Evolutionary conservation across 2,888 invertebrate species (phyloP), one percentile per base, ranked within the genome.

Genomic region (Acleris literana): DNA sequence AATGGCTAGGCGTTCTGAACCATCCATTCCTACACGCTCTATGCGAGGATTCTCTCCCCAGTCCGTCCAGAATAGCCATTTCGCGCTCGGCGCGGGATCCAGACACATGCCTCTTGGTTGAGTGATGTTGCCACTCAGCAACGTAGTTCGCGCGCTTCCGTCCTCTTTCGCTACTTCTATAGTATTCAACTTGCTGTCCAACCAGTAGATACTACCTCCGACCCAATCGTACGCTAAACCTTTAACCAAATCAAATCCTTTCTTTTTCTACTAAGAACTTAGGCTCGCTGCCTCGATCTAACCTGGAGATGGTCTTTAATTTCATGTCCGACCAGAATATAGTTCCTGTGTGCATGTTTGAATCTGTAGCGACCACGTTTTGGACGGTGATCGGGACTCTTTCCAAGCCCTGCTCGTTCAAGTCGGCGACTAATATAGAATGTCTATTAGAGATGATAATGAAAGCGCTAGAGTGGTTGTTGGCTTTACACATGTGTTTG

Each of bases 291-390:
- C 97, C 97, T 66, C 97, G 94, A 78, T 97, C 97, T 68, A 98
- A 85, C 6, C 97, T 93, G 0, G 97, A 97, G 71, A 99, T 99
- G 84, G 97, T 98, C 89, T 99, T 99, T 56, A 98, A 92, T 78
- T 98, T 97, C 96, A 99, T 99, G 80, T 99, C 99, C 0, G 98
- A 98, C 98, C 99, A 99, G 91, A 98, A 99, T 69, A 99, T 97
- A 0, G 97, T 97, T 9, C 98, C 97, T 0, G 97, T 96, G 80
- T 97, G 96, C 96, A 98, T 98, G 83, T 99, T 97, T 16, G 98
- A 98, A 0, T 98, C 97, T 0, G 99, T 97, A 0, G 99, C 99
- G 0, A 99, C 99, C 0, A 99, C 98, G 83, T 99, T 99, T 85
- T 99, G 98, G 0, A 99, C 99, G 71, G 96, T 96, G 11, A 98